Base-by-base conservation (phyloP, 2,888 invertebrate genomes). In the Thera britannica region DNA sequence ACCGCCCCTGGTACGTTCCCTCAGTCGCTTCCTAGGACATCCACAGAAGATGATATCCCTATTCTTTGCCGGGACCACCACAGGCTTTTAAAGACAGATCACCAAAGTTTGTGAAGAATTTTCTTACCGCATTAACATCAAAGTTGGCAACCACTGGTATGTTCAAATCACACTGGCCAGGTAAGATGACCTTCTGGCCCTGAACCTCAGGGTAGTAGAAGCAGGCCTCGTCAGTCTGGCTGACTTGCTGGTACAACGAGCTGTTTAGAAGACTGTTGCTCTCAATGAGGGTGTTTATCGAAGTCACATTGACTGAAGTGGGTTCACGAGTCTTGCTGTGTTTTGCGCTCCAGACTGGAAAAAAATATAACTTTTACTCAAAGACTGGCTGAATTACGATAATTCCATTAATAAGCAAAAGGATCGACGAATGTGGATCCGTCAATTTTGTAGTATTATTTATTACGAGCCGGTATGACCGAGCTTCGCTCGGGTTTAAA, bases 321-420 rank as follows among this genome's bases (percentile, higher is more conserved):
- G 88, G 75, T 2, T 67, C 54, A 0, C 86, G 83, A 0, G 80
- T 36, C 58, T 83, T 88, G 76, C 91, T 91, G 76, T 90, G 87
- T 72, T 89, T 90, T 1, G 89, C 89, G 71, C 92, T 92, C 92
- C 92, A 92, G 59, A 92, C 92, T 92, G 78, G 5, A 75, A 82
- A 68, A 0, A 34, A 34, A 8, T 0, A 52, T 34, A 23, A 41
- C 41, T 5, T 41, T 41, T 41, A 41, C 41, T 7, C 23, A 23
- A 23, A 41, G 5, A 41, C 48, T 48, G 48, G 2, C 11, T 7
- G 11, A 48, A 11, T 11, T 48, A 49, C 3, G 2, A 41, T 41
- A 7, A 7, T 38, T 38, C 5, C 38, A 38, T 1, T 1, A 23
- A 23, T 23, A 23, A 23, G 23, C 23, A 1, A 23, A 23, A 1